Conservation (phyloP, 2,113 vertebrate genomes). For the Mesitornis unicolor region DNA sequence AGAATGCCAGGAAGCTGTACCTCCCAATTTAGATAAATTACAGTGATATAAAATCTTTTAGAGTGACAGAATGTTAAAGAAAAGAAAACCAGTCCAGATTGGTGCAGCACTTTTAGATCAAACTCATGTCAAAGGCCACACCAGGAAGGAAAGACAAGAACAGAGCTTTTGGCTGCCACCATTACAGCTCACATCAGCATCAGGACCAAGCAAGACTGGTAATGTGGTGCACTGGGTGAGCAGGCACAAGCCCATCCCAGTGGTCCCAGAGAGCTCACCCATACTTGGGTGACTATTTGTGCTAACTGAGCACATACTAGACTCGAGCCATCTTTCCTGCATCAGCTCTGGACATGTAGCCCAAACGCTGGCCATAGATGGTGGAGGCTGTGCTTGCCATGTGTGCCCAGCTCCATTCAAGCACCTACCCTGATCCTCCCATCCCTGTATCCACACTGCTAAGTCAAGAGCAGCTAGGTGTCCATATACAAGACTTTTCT, state of each 20-base stretch:
- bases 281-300: not conserved
- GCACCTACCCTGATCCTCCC: fast-evolving
- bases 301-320: not conserved
- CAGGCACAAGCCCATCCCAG: not conserved
- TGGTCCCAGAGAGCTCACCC: not conserved
- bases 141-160: not conserved
- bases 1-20: not conserved
- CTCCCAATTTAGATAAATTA: not conserved
- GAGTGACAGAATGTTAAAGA: not conserved
- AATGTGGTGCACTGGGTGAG: fast-evolving
- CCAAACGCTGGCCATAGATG: fast-evolving
- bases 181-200: not conserved
- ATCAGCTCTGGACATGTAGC: not conserved
- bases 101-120: not conserved
- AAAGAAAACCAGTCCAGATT: not conserved
- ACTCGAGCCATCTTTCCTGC: fast-evolving
- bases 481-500: not conserved
- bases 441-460: not conserved
- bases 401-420: not conserved
- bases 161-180: not conserved
- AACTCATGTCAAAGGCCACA: not conserved
- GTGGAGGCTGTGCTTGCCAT: not conserved
- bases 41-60: not conserved
- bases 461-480: not conserved
- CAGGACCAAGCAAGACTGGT: not conserved